Evolutionary conservation across 2,797 vertebrate genomes (phyloP), one percentile per base, ranked within the genome.

Genomic region (Pseudochirops corinnae): DNA sequence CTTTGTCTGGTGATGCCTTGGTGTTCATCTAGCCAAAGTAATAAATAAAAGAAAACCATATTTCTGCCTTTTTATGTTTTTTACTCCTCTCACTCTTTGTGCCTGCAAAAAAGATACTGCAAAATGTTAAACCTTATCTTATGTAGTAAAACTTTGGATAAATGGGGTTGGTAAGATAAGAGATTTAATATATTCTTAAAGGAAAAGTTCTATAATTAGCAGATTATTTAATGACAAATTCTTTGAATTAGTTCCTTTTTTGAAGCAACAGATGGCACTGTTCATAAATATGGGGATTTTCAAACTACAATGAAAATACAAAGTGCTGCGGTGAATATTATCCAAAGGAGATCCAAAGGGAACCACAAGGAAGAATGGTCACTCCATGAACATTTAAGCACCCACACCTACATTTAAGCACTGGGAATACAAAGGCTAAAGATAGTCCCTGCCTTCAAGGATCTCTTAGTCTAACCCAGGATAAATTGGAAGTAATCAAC

Each of bases 141-240:
- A 26, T 24, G 96, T 95, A 96, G 50, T 14, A 60, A 92, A 92
- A 93, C 26, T 92, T 5, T 93, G 92, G 94, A 91, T 94, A 90
- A 95, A 1, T 39, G 93, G 46, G 18, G 55, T 90, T 57, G 46
- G 29, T n/a, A 93, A 92, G 29, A 28, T 91, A 57, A 56, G 53
- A 95, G 57, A 94, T 91, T 95, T 90, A 96, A 96, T 91, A 55
- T n/a, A 91, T 91, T 93, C 28, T 92, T 93, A 93, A 92, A 91
- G 87, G 53, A 91, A 90, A 93, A 74, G 31, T 94, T 87, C 95
- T 60, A 55, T 92, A 94, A 93, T 91, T 95, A 95, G 91, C 31
- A 9, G 56, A 55, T 91, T 21, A 62, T 56, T 29, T 12, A 56
- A 93, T 39, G 90, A 92, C 16, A 94, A 90, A 93, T 95, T 92